Conservation (phyloP, 2,113 vertebrate genomes). For the Aspidoscelis tigris region DNA sequence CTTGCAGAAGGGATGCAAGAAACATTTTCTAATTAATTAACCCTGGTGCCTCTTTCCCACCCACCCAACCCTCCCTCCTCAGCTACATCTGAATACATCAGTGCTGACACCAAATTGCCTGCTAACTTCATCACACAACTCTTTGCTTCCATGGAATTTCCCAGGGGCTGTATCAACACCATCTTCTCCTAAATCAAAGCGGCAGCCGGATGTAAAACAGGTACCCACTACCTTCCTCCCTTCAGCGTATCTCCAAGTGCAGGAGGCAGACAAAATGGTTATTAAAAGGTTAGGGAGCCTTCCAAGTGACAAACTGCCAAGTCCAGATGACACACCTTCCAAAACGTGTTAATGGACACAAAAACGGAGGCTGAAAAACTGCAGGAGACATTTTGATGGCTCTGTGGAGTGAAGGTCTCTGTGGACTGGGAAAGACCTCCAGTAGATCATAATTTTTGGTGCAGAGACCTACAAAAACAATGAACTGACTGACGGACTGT, state of each 20-base stretch:
- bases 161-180: slow-evolving; percentile 54
- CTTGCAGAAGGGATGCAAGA: slow-evolving; percentile 43
- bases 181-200: slow-evolving; percentile 61
- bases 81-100: slow-evolving; percentile 56
- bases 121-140: slow-evolving; percentile 66
- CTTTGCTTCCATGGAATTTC: slow-evolving; percentile 61
- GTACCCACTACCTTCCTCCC: slow-evolving; percentile 22
- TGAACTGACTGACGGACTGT: rapidly evolving
- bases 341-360: slow-evolving; percentile 63
- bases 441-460: slow-evolving; percentile 21
- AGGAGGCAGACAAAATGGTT: slow-evolving; percentile 49
- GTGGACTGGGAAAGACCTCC: slow-evolving; percentile 44
- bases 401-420: slow-evolving; percentile 42
- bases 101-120: slow-evolving; percentile 59
- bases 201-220: slow-evolving; percentile 40
- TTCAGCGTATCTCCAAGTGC: slow-evolving; percentile 42
- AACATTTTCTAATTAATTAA: slow-evolving; percentile 70
- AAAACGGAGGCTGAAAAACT: slow-evolving; percentile 64
- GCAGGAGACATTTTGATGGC: slow-evolving; percentile 58
- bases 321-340: slow-evolving; percentile 58
- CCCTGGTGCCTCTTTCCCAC: slow-evolving; percentile 40
- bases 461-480: slow-evolving; percentile 6
- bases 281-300: slow-evolving; percentile 55
- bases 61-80: not conserved
- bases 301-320: slow-evolving; percentile 55